Evolutionary conservation across 2,888 invertebrate genomes (phyloP), one percentile per base, ranked within the genome.

Genomic region (Lordiphosa andalusiaca): DNA sequence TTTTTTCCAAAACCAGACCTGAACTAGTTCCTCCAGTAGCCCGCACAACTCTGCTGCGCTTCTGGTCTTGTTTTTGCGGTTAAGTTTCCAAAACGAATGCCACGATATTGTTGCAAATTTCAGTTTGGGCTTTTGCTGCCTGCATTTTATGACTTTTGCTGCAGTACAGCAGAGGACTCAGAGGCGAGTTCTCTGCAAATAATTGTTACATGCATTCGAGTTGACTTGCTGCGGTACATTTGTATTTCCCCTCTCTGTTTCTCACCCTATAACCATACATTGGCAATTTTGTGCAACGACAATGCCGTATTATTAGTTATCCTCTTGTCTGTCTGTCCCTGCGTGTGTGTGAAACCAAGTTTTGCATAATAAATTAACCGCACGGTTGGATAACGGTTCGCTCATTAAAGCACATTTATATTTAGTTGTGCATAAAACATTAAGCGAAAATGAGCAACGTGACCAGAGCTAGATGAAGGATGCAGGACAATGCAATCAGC

Each of bases 351-450:
- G 68, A 63, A 65, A 56, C 57, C 58, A 41, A 57, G 78, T 67
- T 78, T 74, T 82, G 83, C 78, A 80, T 80, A 80, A 80, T 84
- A 84, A 71, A 83, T 84, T 71, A 74, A 80, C 71, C 83, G 53
- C 85, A 68, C 71, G 69, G 61, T 63, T 71, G 78, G 69, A 57
- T 60, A 51, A 54, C 54, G 65, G 60, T 44, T 53, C 65, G 82
- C 83, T 84, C 80, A 80, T 84, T 80, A 80, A 78, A 78, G 67
- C 69, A 55, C 83, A 80, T 80, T 84, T 84, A 83, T 78, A 84
- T 82, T 80, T 80, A 80, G 83, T 71, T 78, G 83, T 68, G 83
- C 84, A 84, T 82, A 65, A 78, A 78, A 73, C 77, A 78, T 78
- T 71, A 77, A 82, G 68, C 74, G 74, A 77, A 71, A 84, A 84